phyloP scores from a whole-genome alignment of 2,113 vertebrate species.

The Nothocercus julius region DNA sequence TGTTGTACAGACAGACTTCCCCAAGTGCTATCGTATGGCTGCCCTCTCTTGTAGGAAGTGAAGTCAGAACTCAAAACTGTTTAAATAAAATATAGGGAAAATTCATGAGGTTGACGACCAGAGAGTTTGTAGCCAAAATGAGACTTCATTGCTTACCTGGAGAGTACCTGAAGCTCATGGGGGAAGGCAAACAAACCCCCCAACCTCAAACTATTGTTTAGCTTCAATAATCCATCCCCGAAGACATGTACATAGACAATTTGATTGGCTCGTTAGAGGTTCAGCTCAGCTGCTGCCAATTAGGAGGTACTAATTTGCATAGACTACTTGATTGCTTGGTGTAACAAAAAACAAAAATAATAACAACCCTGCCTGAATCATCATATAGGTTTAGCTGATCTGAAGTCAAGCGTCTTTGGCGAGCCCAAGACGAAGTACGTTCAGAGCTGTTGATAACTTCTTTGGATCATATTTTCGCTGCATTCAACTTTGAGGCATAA shows the following conservation, averaged over 20 bases:
- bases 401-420: neutral
- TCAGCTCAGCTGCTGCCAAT: neutral
- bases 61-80: neutral
- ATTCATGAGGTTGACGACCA: neutral
- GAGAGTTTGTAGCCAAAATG: neutral
- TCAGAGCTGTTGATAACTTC: neutral
- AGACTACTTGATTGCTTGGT: neutral
- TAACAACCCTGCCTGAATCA: neutral
- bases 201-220: neutral
- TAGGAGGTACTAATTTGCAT: neutral
- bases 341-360: neutral
- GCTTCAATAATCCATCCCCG: neutral
- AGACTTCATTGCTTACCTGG: neutral
- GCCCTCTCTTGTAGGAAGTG: neutral
- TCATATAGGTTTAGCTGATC: neutral
- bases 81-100: neutral
- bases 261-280: neutral
- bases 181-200: neutral
- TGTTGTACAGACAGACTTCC: neutral
- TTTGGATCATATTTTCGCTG: neutral
- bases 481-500: neutral
- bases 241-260: neutral
- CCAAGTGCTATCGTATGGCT: neutral
- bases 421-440: neutral
- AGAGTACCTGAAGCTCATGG: neutral